Evolutionary conservation across 2,113 vertebrate species (phyloP), one percentile per base, ranked within the genome.

Genomic region (Geothlypis trichas): DNA sequence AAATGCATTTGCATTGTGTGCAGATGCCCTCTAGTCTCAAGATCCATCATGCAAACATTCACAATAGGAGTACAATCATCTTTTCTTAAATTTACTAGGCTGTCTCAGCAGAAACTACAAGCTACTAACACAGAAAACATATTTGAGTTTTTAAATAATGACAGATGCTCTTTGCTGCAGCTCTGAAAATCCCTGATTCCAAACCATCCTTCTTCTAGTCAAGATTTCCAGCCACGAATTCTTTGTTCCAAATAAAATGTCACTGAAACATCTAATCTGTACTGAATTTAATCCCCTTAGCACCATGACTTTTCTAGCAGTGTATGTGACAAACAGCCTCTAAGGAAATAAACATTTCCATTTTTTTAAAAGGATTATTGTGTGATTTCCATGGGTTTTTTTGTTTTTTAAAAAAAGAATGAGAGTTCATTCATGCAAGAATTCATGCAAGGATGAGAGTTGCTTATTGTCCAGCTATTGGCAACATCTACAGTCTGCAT

Each of bases 231-330:
- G 72, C 13, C 63, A 37, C 61, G 58, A 78, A 24, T 67, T 61
- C 47, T 89, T 93, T 92, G 58, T 49, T 81, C 77, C 66, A 87
- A 67, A 84, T 46, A 87, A 97, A 96, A 92, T 21, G 73, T 71
- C 79, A 95, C 72, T 41, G 35, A 74, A 90, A 92, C 37, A 72
- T 92, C 65, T 65, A 54, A 72, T 86, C 92, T 81, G 52, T 26
- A 61, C 41, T 3, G 3, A n/a, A 47, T 86, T 78, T 84, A 89
- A 95, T 81, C 68, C 57, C 58, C 52, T 86, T n/a, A 72, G 80
- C 76, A 94, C 79, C 17, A 9, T 21, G 58, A 76, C 72, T 84
- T 66, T 85, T 90, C 63, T 55, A 77, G 65, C 68, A 92, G 61
- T 4, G 24, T 59, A 61, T 13, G 47, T 75, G 51, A 90, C 75